These are phyloP conservation scores for Phyllotis vaccarum DNA, from an alignment of 2,797 vertebrate species.

Conservation along the genomic window DNA sequence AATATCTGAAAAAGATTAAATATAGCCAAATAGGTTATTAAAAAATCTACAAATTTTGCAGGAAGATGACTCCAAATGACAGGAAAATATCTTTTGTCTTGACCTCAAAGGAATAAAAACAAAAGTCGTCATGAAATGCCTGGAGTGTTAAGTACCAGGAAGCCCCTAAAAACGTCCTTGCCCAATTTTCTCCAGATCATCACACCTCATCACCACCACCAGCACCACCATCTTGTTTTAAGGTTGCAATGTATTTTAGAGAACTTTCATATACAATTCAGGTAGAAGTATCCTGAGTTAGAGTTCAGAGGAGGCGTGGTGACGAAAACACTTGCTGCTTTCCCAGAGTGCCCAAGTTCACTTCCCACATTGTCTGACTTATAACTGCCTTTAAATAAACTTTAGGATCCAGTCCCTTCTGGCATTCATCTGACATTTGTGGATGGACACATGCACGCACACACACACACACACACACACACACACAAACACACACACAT, in stretches of 20 bases:
- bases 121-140: conserved; percentile 32
- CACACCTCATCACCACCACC: neutral
- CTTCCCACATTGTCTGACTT: neutral
- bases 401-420: neutral
- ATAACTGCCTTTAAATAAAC: neutral
- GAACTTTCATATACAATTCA: neutral
- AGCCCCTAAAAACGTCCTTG: neutral
- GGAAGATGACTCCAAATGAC: neutral
- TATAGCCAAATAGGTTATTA: neutral
- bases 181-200: neutral
- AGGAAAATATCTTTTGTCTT: conserved; percentile 31
- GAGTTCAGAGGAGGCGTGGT: neutral
- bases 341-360: neutral
- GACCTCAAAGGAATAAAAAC: conserved; percentile 34
- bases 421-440: neutral
- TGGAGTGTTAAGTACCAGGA: conserved; percentile 10
- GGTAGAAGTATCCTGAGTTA: neutral
- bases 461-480: neutral
- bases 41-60: conserved; percentile 47
- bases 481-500: neutral
- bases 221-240: neutral
- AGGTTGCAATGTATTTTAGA: neutral
- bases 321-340: neutral
- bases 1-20: conserved; percentile 28
- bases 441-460: neutral